A percentile compares a stretch with the other conserved stretches of the same genome.
These are phyloP conservation scores for Menidia beryllina DNA, from an alignment of 2,113 vertebrate genomes.

Conservation along the genomic window DNA sequence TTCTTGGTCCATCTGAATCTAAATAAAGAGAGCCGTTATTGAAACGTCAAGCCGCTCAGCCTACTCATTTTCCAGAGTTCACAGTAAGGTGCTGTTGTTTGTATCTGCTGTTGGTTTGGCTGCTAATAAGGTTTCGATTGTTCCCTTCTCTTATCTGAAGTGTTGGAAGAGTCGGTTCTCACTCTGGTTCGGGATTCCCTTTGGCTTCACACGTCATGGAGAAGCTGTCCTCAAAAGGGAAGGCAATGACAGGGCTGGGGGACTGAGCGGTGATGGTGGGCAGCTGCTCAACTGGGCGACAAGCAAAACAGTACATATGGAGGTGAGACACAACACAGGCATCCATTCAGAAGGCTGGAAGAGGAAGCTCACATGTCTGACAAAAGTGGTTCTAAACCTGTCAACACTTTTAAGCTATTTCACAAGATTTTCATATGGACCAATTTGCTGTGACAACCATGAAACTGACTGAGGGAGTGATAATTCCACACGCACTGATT, in stretches of 20 bases:
- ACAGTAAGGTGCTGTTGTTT: slow-evolving; percentile 32
- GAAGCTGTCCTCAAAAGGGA: slow-evolving; percentile 93
- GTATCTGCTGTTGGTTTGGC: slow-evolving; percentile 15
- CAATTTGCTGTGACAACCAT: too few species aligned
- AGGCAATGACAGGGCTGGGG: slow-evolving; percentile 86
- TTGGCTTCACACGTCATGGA: slow-evolving; percentile 91
- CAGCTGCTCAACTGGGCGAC: slow-evolving; percentile 89
- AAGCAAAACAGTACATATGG: slow-evolving; percentile 43
- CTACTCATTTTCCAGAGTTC: slow-evolving; percentile 12
- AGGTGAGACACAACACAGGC: slow-evolving; percentile 24
- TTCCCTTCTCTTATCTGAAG: background rate
- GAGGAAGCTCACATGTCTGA: background rate
- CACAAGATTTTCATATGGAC: background rate
- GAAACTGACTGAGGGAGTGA: too few species aligned
- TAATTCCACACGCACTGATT: too few species aligned
- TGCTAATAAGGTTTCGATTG: slow-evolving; percentile 28
- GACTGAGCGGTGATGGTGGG: slow-evolving; percentile 91
- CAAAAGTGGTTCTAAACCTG: slow-evolving; percentile 33
- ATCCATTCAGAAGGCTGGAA: background rate
- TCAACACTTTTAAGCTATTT: background rate
- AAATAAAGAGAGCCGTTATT: slow-evolving; percentile 44
- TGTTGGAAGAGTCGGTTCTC: slow-evolving; percentile 71
- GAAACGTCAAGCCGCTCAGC: slow-evolving; percentile 38
- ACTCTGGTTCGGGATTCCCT: slow-evolving; percentile 92
- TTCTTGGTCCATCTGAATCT: slow-evolving; percentile 95